Percentiles rank a stretch among this genome's conserved stretches.
phyloP scores from a whole-genome alignment of 2,113 vertebrate species.

The Eurypyga helias region DNA sequence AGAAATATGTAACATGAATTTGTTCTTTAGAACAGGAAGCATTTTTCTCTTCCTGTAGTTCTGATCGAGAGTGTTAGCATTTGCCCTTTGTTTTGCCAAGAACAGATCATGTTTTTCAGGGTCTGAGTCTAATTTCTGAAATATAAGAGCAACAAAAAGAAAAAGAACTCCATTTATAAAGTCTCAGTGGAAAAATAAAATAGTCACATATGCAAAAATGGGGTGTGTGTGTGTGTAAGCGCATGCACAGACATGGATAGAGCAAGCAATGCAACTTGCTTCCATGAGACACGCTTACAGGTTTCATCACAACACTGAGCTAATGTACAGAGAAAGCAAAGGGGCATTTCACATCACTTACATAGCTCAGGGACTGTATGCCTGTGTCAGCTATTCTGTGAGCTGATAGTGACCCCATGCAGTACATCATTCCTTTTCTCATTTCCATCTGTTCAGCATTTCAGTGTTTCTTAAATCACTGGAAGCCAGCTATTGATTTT shows the following conservation, averaged over 20 bases:
- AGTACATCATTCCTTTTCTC: background rate
- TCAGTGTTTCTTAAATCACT: slow-evolving; percentile 9
- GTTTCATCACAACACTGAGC: background rate
- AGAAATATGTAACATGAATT: background rate
- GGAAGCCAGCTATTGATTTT: slow-evolving; percentile 17
- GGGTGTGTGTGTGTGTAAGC: fast-evolving
- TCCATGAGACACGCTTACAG: fast-evolving
- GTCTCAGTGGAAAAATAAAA: background rate
- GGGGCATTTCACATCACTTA: background rate
- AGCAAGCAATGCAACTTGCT: background rate
- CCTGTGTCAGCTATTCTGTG: background rate
- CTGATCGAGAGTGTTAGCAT: background rate
- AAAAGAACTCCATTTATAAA: background rate
- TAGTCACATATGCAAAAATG: background rate
- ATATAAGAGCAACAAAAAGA: background rate
- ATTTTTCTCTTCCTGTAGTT: background rate
- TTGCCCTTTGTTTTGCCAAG: background rate
- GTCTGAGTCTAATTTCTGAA: background rate
- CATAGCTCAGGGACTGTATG: background rate
- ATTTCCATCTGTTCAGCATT: slow-evolving; percentile 25
- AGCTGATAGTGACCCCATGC: background rate
- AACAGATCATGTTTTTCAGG: background rate
- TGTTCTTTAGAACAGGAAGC: background rate
- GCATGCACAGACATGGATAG: background rate
- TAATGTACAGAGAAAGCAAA: background rate